These are phyloP conservation scores for Drosophila meridiana DNA, from an alignment of 2,888 invertebrate species.

Conservation along the genomic window DNA sequence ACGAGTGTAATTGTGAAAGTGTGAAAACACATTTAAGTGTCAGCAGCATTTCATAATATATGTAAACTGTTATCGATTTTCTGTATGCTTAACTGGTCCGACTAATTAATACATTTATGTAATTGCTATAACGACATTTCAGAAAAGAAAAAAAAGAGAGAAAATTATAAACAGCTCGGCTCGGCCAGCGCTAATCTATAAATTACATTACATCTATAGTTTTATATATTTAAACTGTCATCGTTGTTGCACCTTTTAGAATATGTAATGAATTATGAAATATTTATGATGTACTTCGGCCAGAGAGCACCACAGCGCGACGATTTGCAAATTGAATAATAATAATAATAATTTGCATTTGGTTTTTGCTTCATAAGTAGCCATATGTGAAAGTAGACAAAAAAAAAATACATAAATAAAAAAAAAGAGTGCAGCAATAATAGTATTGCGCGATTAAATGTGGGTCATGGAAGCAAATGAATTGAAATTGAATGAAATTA, in stretches of 20 bases:
- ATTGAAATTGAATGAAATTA: constrained; percentile 40
- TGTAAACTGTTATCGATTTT: constrained; percentile 24
- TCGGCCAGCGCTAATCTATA: constrained; percentile 12
- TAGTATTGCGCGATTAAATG: constrained; percentile 19
- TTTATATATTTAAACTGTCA: constrained; percentile 46
- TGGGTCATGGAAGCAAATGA: constrained; percentile 34
- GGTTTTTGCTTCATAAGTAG: constrained; percentile 45
- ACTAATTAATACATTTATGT: constrained; percentile 18
- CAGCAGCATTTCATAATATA: background rate
- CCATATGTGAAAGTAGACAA: constrained; percentile 29
- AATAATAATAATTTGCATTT: constrained; percentile 41
- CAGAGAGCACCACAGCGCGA: constrained; percentile 10
- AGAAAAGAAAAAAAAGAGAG: background rate
- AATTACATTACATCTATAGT: constrained; percentile 19
- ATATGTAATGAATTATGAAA: constrained; percentile 53
- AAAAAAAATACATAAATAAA: background rate
- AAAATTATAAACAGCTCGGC: constrained; percentile 4
- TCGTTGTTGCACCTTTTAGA: constrained; percentile 68
- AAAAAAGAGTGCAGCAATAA: constrained; percentile 27
- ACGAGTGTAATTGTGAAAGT: constrained; percentile 33
- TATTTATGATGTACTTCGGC: constrained; percentile 50
- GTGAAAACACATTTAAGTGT: constrained; percentile 35
- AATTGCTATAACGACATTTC: background rate
- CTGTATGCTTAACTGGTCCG: background rate
- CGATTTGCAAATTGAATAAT: constrained; percentile 32